phyloP scores from a whole-genome alignment of 2,113 vertebrate genomes.

The Zosterops japonicus region DNA sequence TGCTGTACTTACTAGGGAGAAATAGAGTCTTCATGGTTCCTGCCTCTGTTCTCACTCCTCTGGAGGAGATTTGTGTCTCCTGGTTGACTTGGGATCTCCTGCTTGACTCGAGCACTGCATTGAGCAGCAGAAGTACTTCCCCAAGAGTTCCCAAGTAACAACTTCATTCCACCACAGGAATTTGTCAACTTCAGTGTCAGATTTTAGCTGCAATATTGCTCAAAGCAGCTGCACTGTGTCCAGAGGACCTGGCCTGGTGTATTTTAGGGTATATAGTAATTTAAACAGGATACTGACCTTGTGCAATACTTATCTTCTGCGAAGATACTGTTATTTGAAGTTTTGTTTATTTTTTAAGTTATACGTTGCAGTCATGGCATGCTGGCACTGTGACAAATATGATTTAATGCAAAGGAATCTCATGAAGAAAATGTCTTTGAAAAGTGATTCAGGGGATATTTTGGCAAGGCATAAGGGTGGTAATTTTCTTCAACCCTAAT shows the following conservation, averaged over 20 bases:
- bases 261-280: slow-evolving; percentile 47
- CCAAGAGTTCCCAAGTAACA: background rate
- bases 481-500: background rate
- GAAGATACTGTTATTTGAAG: background rate
- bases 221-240: slow-evolving; percentile 40
- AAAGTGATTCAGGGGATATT: background rate
- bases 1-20: background rate
- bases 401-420: slow-evolving; percentile 9
- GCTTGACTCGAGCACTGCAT: background rate
- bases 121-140: slow-evolving; percentile 7
- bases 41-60: background rate
- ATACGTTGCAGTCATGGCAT: background rate
- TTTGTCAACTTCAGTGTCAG: slow-evolving; percentile 46
- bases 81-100: background rate
- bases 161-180: slow-evolving; percentile 29
- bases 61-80: background rate
- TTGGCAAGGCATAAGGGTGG: background rate
- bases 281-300: slow-evolving; percentile 50
- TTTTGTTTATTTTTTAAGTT: slow-evolving; percentile 56
- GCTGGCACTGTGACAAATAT: background rate
- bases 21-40: background rate
- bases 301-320: slow-evolving; percentile 26
- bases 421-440: background rate
- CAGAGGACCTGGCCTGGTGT: slow-evolving; percentile 17
- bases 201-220: slow-evolving; percentile 39